These are phyloP conservation scores for Oscarella lobularis DNA, from an alignment of 37 sponge, comb jelly and placozoan genomes.

Conservation along the genomic window DNA sequence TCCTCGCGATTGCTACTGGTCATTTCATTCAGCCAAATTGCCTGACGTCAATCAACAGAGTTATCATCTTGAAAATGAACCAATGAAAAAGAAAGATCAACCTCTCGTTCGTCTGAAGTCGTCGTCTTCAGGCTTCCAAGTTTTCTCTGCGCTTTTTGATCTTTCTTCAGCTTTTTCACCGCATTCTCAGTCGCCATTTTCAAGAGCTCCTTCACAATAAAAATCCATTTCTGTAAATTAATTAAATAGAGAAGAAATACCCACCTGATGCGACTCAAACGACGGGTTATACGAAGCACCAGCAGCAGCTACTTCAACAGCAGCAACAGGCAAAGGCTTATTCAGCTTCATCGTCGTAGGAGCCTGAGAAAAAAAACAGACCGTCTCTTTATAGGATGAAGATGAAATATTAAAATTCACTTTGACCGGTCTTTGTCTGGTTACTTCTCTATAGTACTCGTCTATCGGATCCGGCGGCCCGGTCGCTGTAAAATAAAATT, in stretches of 20 bases:
- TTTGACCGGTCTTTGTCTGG: not conserved
- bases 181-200: slow-evolving; percentile 39
- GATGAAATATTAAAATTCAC: not conserved
- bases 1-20: not conserved
- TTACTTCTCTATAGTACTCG: not conserved
- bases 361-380: not conserved
- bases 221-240: too few species aligned
- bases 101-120: not conserved
- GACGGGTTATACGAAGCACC: slow-evolving; percentile 91
- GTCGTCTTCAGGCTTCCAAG: slow-evolving; percentile 5
- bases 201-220: slow-evolving; percentile 32
- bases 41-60: not conserved
- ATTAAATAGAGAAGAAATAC: too few species aligned
- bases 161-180: slow-evolving; percentile 20
- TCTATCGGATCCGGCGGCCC: not conserved
- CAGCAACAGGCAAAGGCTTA: slow-evolving; percentile 27
- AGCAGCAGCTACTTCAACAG: slow-evolving; percentile 61
- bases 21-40: not conserved
- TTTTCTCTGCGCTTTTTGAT: slow-evolving; percentile 24
- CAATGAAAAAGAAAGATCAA: not conserved
- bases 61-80: too few species aligned
- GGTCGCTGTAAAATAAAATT: too few species aligned
- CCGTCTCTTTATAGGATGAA: too few species aligned
- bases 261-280: slow-evolving; percentile 80
- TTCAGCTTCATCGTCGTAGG: not conserved